These are phyloP conservation scores for Phodopus roborovskii DNA, from an alignment of 2,113 vertebrate genomes.

Conservation along the genomic window DNA sequence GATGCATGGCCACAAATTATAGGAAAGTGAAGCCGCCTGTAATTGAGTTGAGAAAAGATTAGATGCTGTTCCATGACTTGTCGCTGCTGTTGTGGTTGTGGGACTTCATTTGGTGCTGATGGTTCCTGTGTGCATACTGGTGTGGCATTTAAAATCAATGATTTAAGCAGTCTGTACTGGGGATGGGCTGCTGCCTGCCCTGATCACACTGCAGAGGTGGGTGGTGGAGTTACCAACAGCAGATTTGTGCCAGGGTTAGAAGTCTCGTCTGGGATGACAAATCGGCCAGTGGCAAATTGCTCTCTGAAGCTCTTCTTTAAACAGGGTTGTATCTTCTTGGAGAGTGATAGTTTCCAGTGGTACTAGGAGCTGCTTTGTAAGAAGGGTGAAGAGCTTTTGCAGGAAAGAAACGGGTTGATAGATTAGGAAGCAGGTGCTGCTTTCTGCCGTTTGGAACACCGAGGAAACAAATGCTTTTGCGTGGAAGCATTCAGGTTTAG, in stretches of 20 bases:
- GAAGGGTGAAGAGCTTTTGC: slow-evolving; percentile 19
- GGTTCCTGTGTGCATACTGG: background rate
- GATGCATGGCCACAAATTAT: slow-evolving; percentile 41
- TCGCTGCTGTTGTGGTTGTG: slow-evolving; percentile 48
- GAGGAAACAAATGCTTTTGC: slow-evolving; percentile 13
- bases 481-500: background rate
- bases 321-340: slow-evolving; percentile 73
- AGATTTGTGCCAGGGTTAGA: slow-evolving; percentile 47
- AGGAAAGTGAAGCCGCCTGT: slow-evolving; percentile 64
- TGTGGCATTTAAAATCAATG: slow-evolving; percentile 44
- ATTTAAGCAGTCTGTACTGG: background rate
- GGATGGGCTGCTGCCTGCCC: background rate
- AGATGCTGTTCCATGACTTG: slow-evolving; percentile 59
- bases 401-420: slow-evolving; percentile 39
- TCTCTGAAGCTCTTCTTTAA: slow-evolving; percentile 60
- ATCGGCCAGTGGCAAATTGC: slow-evolving; percentile 64
- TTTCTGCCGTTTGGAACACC: slow-evolving; percentile 39
- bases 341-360: slow-evolving; percentile 54
- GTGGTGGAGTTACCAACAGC: slow-evolving; percentile 41
- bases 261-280: slow-evolving; percentile 68
- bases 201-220: slow-evolving; percentile 3
- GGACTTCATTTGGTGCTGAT: slow-evolving; percentile 52
- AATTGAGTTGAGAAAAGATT: slow-evolving; percentile 66
- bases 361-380: slow-evolving; percentile 55
- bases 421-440: background rate